Evolutionary conservation across 2,797 vertebrate genomes (phyloP), one percentile per base, ranked within the genome.

Genomic region (Bradypus variegatus): DNA sequence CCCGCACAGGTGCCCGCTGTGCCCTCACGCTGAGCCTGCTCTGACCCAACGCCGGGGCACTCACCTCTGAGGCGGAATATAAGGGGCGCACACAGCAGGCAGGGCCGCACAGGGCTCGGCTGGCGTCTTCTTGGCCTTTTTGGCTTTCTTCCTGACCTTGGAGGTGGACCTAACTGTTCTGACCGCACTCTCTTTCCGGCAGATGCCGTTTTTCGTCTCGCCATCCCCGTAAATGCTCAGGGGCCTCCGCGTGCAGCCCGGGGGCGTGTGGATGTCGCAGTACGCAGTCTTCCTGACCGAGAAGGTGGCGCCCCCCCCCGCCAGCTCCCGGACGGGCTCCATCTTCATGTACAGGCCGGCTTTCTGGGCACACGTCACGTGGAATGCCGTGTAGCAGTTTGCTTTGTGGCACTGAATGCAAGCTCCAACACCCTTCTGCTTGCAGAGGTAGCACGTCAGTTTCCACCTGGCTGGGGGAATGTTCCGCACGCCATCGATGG

Each of bases 351-450:
- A 99, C 0, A 99, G 98, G 94, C 99, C 99, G 0, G 98, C 98
- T 94, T 98, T 98, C 96, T 99, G 99, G 95, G 98, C 99, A 50
- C 99, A 99, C 0, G 98, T 99, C 94, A 99, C 99, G 13, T 99
- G 99, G 97, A 99, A 99, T 96, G 99, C 99, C 4, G 98, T 99
- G 97, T 99, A 99, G 96, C 99, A 99, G 97, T 99, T 99, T 80
- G 99, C 99, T 97, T 98, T 99, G 98, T 99, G 99, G 97, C 99
- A 99, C 98, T 99, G 99, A 96, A 99, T 99, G 96, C 99, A 99
- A 82, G 99, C 99, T 38, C 99, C 99, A 14, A 99, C 98, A 2
- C 98, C 98, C 95, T 98, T 99, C 97, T 99, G 98, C 97, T 99
- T 99, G 96, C 99, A 99, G 97, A 99, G 98, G 98, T 99, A 99